Evolutionary conservation across 2,888 invertebrate species (phyloP).

Genomic region (Carabus problematicus): DNA sequence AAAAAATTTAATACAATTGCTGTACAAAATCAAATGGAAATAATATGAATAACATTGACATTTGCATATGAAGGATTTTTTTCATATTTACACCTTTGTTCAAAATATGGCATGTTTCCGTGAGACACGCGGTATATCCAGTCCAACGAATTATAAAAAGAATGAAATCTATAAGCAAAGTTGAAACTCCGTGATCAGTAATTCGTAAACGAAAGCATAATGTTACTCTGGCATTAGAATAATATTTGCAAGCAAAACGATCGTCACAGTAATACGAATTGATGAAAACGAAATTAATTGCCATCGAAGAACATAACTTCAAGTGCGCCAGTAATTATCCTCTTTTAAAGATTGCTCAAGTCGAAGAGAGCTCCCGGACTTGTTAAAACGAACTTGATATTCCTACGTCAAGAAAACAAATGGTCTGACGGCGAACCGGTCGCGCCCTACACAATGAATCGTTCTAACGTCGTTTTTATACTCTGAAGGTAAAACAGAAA

Average conservation of each 20-base stretch:
- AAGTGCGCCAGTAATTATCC: constrained; percentile 31
- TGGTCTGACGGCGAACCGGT: constrained; percentile 21
- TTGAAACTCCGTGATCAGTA: too few relatives aligned
- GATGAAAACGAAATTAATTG: constrained; percentile 30
- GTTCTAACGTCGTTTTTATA: constrained; percentile 39
- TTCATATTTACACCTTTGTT: too few relatives aligned
- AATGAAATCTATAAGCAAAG: too few relatives aligned
- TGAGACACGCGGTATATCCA: too few relatives aligned
- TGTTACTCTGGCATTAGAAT: too few relatives aligned
- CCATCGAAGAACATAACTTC: constrained; percentile 30
- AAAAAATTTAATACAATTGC: too few relatives aligned
- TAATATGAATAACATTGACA: too few relatives aligned
- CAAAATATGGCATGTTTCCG: too few relatives aligned
- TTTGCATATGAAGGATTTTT: too few relatives aligned
- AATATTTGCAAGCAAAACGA: neutral
- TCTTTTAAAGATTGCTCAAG: constrained; percentile 25
- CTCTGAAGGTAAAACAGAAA: constrained; percentile 1
- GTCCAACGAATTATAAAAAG: too few relatives aligned
- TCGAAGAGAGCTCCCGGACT: constrained; percentile 15
- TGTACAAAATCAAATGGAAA: too few relatives aligned
- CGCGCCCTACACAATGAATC: constrained; percentile 26
- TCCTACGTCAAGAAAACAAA: constrained; percentile 37
- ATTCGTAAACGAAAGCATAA: too few relatives aligned
- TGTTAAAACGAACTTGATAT: constrained; percentile 40
- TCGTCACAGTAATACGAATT: constrained; percentile 2